Evolutionary conservation across 2,888 invertebrate genomes (phyloP), one percentile per base, ranked within the genome.

Genomic region (Cheilosia urbana): DNA sequence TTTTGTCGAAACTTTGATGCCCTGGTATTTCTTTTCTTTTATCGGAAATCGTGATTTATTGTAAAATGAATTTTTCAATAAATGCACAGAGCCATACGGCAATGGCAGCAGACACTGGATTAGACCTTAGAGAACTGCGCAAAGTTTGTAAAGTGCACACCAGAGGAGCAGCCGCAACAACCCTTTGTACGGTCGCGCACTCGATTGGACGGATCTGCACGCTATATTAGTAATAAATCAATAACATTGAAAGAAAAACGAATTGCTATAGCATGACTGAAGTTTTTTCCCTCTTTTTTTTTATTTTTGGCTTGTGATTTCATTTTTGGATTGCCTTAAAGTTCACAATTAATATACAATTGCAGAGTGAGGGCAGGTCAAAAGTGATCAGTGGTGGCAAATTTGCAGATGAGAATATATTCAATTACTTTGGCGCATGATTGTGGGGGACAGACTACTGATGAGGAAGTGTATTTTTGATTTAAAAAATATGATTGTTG

Each of bases 31-130:
- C 27, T 69, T 75, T 75, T 58, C 65, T 63, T 84, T 84, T 75
- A 84, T 84, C 79, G 75, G 40, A 84, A 84, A 79, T 84, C 84
- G 84, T 84, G 84, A 84, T 84, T 84, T 79, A 84, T 84, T 84
- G 79, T 75, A 75, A 84, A 84, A 79, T 65, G 58, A 79, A 55
- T 63, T 82, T 82, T 82, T 82, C 77, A 82, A 78, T 83, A 78
- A 83, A 77, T 83, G 68, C 66, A 78, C 55, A 78, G 49, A 55
- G 47, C 57, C 68, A 62, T 40, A 58, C 47, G 9, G 42, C 58
- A 58, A 45, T 63, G 55, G 17, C 45, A 47, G 45, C 17, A 17
- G 51, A 66, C 57, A 51, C 55, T 51, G 17, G 19, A 27, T 66
- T 58, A 47, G 57, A 57, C 65, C 49, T 58, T 49, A 66, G 58